These are phyloP conservation scores for Thymelicus acteon DNA, from an alignment of 2,888 invertebrate species.

Conservation along the genomic window DNA sequence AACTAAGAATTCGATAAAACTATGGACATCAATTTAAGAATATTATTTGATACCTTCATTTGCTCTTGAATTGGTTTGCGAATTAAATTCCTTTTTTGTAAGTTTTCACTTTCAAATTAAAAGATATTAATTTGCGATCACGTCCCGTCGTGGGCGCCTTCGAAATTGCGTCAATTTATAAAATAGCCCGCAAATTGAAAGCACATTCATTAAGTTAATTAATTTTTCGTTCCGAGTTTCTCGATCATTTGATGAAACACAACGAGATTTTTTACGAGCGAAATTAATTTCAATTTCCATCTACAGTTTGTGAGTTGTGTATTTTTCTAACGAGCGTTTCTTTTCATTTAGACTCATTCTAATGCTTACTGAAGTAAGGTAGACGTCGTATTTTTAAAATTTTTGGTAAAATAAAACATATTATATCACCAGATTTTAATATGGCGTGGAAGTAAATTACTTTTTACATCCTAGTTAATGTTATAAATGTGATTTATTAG, in stretches of 20 bases:
- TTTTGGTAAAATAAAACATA: no score
- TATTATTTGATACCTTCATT: not conserved
- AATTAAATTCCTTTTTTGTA: no score
- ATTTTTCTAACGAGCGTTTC: conserved; percentile 6
- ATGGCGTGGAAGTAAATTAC: no score
- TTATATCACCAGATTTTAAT: no score
- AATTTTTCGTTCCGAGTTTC: conserved; percentile 27
- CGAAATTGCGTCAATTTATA: conserved; percentile 23
- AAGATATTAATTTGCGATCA: conserved; percentile 3
- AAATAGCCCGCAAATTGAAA: conserved; percentile 25
- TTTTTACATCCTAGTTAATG: no score
- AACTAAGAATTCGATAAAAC: no score
- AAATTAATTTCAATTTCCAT: conserved; percentile 27
- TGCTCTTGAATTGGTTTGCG: no score
- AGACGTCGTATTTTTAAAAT: no score
- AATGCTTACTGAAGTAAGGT: no score
- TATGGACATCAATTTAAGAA: not conserved
- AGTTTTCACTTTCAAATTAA: not conserved
- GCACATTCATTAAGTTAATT: conserved; percentile 31
- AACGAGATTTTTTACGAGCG: conserved; percentile 19
- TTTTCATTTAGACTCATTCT: not conserved
- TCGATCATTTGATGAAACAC: conserved; percentile 27
- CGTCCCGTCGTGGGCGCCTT: not conserved
- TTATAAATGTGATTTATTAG: no score
- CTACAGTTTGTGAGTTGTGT: conserved; percentile 7